Percentiles rank a stretch among this genome's conserved stretches.
Conservation (phyloP, 1,140 invertebrate species). For the Zaprionus kolodkinae region DNA sequence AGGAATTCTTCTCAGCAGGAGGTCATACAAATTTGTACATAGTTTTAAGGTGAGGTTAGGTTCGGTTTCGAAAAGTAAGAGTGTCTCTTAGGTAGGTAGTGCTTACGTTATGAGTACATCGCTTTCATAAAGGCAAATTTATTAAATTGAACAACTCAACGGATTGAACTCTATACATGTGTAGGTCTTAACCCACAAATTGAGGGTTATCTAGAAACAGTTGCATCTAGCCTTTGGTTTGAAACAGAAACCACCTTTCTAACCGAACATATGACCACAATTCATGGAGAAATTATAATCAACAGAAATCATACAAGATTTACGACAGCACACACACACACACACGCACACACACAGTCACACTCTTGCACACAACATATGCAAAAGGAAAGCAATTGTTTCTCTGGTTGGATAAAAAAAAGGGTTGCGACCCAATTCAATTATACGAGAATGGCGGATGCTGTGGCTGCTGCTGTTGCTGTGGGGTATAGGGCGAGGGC, state of each 20-base stretch:
- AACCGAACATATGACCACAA: slow-evolving; percentile 55
- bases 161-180: background rate
- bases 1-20: background rate
- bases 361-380: slow-evolving; percentile 45
- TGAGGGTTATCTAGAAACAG: background rate
- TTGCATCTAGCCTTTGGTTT: slow-evolving; percentile 8
- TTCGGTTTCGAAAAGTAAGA: background rate
- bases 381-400: slow-evolving; percentile 60
- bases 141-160: background rate
- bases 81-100: background rate
- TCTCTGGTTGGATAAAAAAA: slow-evolving; percentile 33
- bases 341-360: background rate
- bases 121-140: background rate
- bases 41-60: background rate
- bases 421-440: slow-evolving; percentile 75
- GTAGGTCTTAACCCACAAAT: background rate
- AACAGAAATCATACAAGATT: slow-evolving; percentile 31
- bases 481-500: slow-evolving; percentile 5
- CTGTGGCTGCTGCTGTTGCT: slow-evolving; percentile 21
- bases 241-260: background rate
- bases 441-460: slow-evolving; percentile 45
- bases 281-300: slow-evolving; percentile 43
- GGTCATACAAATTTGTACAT: background rate
- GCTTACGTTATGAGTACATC: no score
- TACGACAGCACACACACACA: slow-evolving; percentile 21